These are phyloP conservation scores for Pontoporia blainvillei DNA, from an alignment of 2,113 vertebrate species.

Conservation along the genomic window DNA sequence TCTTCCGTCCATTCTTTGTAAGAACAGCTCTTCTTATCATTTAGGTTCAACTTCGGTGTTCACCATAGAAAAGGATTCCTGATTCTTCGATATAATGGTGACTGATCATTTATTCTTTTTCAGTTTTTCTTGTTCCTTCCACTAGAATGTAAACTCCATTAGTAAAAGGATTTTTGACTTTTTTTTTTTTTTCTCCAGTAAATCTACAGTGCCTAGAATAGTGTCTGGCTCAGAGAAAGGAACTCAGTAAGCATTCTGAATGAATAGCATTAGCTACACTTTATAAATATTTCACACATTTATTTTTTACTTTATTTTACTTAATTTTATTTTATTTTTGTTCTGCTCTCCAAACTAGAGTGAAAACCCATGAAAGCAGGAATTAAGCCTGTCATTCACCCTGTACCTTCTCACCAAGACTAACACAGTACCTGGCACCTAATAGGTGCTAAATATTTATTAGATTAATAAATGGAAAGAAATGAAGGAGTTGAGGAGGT, in stretches of 20 bases:
- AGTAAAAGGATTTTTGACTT: neutral
- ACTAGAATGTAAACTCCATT: neutral
- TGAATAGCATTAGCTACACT: neutral
- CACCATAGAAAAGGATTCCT: neutral
- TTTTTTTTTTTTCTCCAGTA: neutral
- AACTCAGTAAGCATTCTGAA: neutral
- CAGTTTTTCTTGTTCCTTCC: neutral
- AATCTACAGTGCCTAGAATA: neutral
- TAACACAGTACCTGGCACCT: neutral
- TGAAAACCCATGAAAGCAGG: neutral
- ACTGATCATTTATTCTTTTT: neutral
- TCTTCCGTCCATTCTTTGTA: neutral
- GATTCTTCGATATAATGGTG: neutral
- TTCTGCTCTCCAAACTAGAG: neutral
- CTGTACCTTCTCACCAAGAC: neutral
- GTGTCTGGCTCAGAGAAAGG: neutral
- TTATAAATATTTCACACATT: neutral
- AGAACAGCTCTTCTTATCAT: neutral
- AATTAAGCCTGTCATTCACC: neutral
- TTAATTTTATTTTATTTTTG: neutral
- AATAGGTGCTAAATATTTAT: neutral
- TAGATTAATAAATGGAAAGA: neutral
- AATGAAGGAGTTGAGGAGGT: neutral
- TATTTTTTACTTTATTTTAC: neutral
- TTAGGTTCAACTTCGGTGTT: neutral